phyloP scores from a whole-genome alignment of 1,140 invertebrate species.

The Drosophila willistoni region DNA sequence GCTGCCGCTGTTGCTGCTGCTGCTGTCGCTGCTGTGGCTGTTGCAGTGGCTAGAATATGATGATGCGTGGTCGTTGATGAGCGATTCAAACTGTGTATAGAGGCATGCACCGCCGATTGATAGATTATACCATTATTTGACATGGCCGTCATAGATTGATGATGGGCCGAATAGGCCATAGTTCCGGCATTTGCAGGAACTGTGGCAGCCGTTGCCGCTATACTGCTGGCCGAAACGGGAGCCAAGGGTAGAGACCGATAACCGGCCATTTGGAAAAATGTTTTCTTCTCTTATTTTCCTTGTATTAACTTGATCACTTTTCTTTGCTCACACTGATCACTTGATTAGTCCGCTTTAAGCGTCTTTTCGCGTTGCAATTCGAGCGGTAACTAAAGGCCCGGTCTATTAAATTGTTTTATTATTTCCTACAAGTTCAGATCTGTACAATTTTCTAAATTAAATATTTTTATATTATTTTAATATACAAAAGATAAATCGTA shows the following conservation, averaged over 20 bases:
- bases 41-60: conserved; percentile 75
- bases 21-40: conserved; percentile 67
- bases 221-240: conserved; percentile 63
- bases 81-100: conserved; percentile 79
- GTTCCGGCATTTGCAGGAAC: conserved; percentile 54
- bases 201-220: conserved; percentile 50
- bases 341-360: conserved; percentile 29
- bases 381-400: conserved; percentile 47
- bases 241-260: conserved; percentile 75
- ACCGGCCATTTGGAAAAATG: conserved; percentile 64
- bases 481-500: conserved; percentile 38
- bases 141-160: conserved; percentile 80
- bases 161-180: conserved; percentile 68
- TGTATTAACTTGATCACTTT: conserved; percentile 18
- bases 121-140: conserved; percentile 83
- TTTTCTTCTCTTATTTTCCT: background rate
- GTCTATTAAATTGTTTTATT: conserved; percentile 32
- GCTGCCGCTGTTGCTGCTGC: conserved; percentile 54
- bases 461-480: conserved; percentile 59
- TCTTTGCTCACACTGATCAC: conserved; percentile 14
- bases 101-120: conserved; percentile 82
- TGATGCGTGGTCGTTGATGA: conserved; percentile 75
- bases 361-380: conserved; percentile 60
- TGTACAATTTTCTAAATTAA: conserved; percentile 60
- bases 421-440: conserved; percentile 67